phyloP scores from a whole-genome alignment of 2,888 invertebrate genomes.

The Brachycybe producta region DNA sequence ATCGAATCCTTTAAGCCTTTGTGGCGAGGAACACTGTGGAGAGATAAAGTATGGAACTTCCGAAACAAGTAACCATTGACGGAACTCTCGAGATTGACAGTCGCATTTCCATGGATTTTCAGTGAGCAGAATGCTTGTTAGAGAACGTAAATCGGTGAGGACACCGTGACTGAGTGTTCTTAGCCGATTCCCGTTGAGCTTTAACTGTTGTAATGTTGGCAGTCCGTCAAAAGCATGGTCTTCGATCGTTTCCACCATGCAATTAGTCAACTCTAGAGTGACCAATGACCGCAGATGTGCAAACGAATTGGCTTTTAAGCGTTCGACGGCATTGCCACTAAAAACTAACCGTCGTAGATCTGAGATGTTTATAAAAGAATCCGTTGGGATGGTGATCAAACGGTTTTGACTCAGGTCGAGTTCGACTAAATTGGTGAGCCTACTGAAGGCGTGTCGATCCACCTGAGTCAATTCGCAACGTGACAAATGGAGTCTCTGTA shows the following conservation, averaged over 20 bases:
- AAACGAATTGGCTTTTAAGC: constrained; percentile 43
- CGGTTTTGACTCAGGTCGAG: constrained; percentile 72
- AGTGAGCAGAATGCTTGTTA: constrained; percentile 68
- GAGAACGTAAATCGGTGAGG: constrained; percentile 23
- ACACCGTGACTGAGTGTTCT: constrained; percentile 52
- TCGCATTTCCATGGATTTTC: constrained; percentile 84
- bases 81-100: constrained; percentile 64
- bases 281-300: constrained; percentile 48
- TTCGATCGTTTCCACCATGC: constrained; percentile 62
- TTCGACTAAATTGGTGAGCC: constrained; percentile 74
- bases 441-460: constrained; percentile 61
- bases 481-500: constrained; percentile 72
- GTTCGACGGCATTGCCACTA: constrained; percentile 67
- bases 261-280: constrained; percentile 65
- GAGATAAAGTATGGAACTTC: constrained; percentile 57
- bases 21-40: constrained; percentile 49
- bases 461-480: constrained; percentile 64
- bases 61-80: constrained; percentile 59
- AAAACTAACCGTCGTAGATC: constrained; percentile 70
- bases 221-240: constrained; percentile 68
- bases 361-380: constrained; percentile 61
- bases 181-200: constrained; percentile 67
- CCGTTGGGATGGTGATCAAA: constrained; percentile 60
- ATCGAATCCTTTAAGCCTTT: constrained; percentile 41
- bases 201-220: constrained; percentile 67